phyloP scores from a whole-genome alignment of 2,797 vertebrate species.

The Hydrocynus forskahlii region DNA sequence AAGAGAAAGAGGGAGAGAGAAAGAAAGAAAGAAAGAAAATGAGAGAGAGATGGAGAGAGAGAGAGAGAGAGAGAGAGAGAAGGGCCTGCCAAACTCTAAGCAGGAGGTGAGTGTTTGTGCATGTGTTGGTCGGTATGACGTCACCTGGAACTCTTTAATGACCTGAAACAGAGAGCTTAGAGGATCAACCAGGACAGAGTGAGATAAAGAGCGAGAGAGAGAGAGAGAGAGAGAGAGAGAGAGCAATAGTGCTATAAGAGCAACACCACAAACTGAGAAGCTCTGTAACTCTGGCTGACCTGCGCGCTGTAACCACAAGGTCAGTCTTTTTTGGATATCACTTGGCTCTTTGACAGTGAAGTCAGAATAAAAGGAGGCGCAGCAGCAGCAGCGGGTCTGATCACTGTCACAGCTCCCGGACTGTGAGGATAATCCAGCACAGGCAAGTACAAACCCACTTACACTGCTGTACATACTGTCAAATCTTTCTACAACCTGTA shows the following conservation, averaged over 20 bases:
- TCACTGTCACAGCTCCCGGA: neutral
- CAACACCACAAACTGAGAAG: neutral
- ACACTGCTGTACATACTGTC: neutral
- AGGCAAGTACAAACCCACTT: neutral
- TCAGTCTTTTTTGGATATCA: neutral
- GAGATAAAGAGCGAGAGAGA: conserved; percentile 22
- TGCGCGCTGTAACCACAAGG: neutral
- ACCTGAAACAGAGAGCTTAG: conserved; percentile 64
- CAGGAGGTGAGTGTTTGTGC: neutral
- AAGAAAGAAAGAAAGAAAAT: neutral
- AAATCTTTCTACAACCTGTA: neutral
- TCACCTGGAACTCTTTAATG: conserved; percentile 59
- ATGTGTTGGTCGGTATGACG: conserved; percentile 5
- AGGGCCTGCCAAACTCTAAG: too few relatives aligned
- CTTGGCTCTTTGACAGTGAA: neutral
- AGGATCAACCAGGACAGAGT: conserved; percentile 48
- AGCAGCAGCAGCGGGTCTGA: neutral
- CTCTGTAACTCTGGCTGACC: neutral
- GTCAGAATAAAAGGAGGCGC: conserved; percentile 7
- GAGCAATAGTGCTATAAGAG: neutral
- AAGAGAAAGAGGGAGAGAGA: neutral
- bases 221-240: conserved; percentile 25
- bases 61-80: too few relatives aligned
- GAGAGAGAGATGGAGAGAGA: too few relatives aligned
- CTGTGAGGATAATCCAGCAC: neutral